phyloP scores from a whole-genome alignment of 2,797 vertebrate species.

The Valencia hispanica region DNA sequence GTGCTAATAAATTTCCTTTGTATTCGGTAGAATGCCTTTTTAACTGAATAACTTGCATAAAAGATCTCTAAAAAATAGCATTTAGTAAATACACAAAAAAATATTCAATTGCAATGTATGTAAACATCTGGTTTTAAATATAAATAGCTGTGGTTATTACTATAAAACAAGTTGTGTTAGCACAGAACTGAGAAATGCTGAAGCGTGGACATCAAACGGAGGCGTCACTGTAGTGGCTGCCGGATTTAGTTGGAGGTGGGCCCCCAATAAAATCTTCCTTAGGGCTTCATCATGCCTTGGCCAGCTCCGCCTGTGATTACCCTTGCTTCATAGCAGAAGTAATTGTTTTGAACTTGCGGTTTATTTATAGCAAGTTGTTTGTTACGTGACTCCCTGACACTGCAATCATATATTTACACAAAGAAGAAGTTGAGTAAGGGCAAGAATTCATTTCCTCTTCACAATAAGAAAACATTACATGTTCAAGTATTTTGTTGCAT shows the following conservation, averaged over 20 bases:
- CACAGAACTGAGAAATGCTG: background rate
- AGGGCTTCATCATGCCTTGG: background rate
- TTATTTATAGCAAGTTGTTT: constrained; percentile 38
- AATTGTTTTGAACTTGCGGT: constrained; percentile 16
- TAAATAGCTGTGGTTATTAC: background rate
- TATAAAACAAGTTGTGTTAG: background rate
- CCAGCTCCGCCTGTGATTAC: constrained; percentile 15
- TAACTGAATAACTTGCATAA: too few species aligned
- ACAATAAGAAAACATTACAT: too few species aligned
- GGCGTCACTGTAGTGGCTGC: background rate
- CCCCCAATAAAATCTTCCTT: background rate
- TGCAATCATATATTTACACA: constrained; percentile 13
- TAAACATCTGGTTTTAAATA: background rate
- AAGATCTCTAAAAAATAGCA: too few species aligned
- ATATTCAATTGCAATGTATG: background rate
- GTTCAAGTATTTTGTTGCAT: too few species aligned
- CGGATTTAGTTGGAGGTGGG: too few species aligned
- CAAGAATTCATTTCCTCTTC: background rate
- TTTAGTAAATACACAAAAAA: too few species aligned
- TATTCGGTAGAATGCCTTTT: too few species aligned
- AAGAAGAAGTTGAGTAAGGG: constrained; percentile 1
- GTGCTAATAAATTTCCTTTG: too few species aligned
- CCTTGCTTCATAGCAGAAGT: background rate
- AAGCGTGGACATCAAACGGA: background rate
- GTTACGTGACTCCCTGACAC: constrained; percentile 12